Evolutionary conservation across 2,888 invertebrate species (phyloP).

Genomic region (Sarcophaga variegata): DNA sequence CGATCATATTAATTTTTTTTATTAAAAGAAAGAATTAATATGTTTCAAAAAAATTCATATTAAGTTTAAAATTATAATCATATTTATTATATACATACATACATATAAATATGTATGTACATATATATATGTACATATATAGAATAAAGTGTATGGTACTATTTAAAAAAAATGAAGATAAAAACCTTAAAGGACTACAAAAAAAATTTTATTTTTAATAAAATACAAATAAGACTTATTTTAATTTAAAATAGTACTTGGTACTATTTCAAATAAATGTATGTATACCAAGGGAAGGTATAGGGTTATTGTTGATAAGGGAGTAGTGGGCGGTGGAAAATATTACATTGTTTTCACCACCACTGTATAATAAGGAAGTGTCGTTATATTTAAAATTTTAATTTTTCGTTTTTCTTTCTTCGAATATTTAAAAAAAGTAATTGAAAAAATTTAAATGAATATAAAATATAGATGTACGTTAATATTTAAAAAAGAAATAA

Average conservation of each 20-base stretch:
- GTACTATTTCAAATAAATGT: constrained; percentile 66
- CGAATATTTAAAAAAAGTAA: neutral
- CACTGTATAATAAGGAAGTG: too few species aligned
- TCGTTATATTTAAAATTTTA: neutral
- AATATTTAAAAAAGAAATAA: neutral
- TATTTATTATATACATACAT: neutral
- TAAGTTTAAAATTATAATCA: neutral
- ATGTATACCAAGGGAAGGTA: constrained; percentile 51
- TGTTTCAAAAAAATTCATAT: constrained; percentile 7
- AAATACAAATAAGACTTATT: constrained; percentile 13
- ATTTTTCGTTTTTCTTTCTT: neutral
- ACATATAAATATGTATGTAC: neutral
- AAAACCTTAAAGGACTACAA: constrained; percentile 45
- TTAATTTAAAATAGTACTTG: constrained; percentile 63
- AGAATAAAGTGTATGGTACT: too few species aligned
- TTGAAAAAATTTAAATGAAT: neutral
- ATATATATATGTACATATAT: neutral
- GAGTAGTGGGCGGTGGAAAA: neutral
- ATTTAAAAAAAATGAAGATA: constrained; percentile 26
- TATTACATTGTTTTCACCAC: neutral
- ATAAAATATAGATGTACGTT: neutral
- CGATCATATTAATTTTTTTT: neutral
- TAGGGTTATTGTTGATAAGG: neutral
- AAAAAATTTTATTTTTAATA: constrained; percentile 1
- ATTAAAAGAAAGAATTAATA: constrained; percentile 31